Evolutionary conservation across 2,113 vertebrate genomes (phyloP), one percentile per base, ranked within the genome.

Genomic region (Aphelocoma coerulescens): DNA sequence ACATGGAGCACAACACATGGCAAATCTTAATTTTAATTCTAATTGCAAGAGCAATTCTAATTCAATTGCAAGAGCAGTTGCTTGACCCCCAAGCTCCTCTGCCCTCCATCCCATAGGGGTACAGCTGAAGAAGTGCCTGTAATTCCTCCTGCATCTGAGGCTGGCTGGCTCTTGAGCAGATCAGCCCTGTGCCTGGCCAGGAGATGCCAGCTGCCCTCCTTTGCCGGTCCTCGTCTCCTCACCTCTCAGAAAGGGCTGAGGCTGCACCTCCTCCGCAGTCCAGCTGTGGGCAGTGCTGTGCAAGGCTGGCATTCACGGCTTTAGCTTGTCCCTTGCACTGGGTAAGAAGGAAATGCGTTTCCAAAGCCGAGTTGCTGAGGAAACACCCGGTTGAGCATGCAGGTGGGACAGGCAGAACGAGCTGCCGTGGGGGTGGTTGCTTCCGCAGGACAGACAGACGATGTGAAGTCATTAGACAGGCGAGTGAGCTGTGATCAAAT

Each of bases 381-480:
- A 84, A 72, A 44, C 2, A 3, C 12, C 1, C 6, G 23, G 30
- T 2, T 65, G 73, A n/a, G 44, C 1, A 0, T 0, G 1, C 7
- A 10, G 44, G 63, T 69, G 59, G 46, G 73, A 77, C 2, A 17
- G 65, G 68, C 59, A 77, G 49, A 73, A 33, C 0, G 0, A 78
- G 74, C 59, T 52, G 73, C 77, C 0, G 0, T 37, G 76, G 83
- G 39, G 41, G 67, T 1, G 0, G 22, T 27, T 59, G 80, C 35
- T 91, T 91, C 93, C 3, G 6, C 75, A 62, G 90, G 95, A 91
- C 89, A 91, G 88, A 89, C 0, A 1, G 91, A 93, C 4, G 0
- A 90, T 86, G 83, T 87, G 92, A 93, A 97, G 81, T 82, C 91
- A 86, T 95, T 93, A 96, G 90, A 82, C 77, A 94, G 62, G 58